phyloP scores from a whole-genome alignment of 2,113 vertebrate species.

The Engystomops pustulosus region DNA sequence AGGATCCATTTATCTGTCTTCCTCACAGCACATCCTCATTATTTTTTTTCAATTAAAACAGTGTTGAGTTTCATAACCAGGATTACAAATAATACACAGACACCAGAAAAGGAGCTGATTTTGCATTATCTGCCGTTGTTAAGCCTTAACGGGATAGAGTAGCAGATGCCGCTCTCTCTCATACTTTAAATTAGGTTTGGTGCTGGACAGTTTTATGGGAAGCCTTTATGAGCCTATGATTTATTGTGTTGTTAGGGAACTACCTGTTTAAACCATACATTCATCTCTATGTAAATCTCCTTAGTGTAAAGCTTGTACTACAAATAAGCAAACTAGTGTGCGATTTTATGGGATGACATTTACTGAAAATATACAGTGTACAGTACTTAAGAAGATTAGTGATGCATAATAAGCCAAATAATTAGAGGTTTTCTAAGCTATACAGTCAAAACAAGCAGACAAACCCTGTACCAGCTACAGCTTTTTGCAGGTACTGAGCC shows the following conservation, averaged over 20 bases:
- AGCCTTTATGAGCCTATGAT: conserved; percentile 14
- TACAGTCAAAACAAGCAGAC: no score
- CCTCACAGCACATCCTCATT: neutral
- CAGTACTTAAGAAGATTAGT: neutral
- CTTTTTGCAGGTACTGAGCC: no score
- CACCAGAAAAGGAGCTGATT: conserved; percentile 11
- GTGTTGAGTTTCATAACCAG: conserved; percentile 26
- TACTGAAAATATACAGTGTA: neutral
- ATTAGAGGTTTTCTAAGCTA: neutral
- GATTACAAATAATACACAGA: conserved; percentile 1
- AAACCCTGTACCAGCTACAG: no score
- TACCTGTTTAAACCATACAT: neutral
- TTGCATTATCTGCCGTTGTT: neutral
- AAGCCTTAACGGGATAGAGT: neutral
- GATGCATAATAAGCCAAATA: neutral
- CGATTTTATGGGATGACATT: neutral
- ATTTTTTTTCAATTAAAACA: conserved; percentile 35
- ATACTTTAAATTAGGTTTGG: conserved; percentile 2
- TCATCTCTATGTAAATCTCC: neutral
- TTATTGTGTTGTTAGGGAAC: neutral
- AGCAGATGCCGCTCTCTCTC: conserved; percentile 4
- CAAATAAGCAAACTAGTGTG: neutral
- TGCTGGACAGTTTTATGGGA: neutral
- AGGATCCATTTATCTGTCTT: conserved; percentile 8
- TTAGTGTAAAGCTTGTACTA: neutral